Base-by-base conservation (phyloP, 2,113 vertebrate species). In the Equus przewalskii region DNA sequence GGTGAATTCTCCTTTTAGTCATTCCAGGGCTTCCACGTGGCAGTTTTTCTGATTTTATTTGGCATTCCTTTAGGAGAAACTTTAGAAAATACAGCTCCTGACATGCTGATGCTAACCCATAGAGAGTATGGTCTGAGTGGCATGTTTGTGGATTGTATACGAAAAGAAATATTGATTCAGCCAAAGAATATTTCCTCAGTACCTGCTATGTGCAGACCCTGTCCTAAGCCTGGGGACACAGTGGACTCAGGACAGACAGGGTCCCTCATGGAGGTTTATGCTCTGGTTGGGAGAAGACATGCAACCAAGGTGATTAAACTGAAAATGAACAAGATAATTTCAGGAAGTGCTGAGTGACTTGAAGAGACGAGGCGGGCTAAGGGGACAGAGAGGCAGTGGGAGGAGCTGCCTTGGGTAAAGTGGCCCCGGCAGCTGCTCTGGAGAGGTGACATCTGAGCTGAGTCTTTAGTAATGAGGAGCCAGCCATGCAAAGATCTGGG, bases 151-250 rank as follows among this genome's bases (percentile, higher is more conserved):
- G 92, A 62, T 46, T 94, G 13, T 58, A 11, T 22, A 44, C 56
- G 51, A 51, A 81, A 88, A 51, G 30, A 36, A 70, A 51, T 73
- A 78, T 44, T 85, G 80, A 89, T 78, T 84, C 33, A 86, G 72
- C 72, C 51, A 70, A 70, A 91, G 90, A 96, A 70, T 85, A 81
- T 93, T 85, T 93, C n/a, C 49, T 78, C 54, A 7, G 3, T 87
- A 49, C 51, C 70, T 89, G 64, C 33, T 78, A 10, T 44, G 5
- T 76, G 11, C 5, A 21, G 62, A 49, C 24, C 58, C 56, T 46
- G 7, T 69, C n/a, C 72, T 69, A 92, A 3, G 28, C 73, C 33
- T 73, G 44, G 73, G 82, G 56, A 86, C 13, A 41, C 44, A 33
- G 9, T 33, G 49, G 76, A 22, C 51, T 85, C 44, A 19, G 41